Evolutionary conservation across 1,140 invertebrate genomes (phyloP).

Genomic region (Drosophila miranda): DNA sequence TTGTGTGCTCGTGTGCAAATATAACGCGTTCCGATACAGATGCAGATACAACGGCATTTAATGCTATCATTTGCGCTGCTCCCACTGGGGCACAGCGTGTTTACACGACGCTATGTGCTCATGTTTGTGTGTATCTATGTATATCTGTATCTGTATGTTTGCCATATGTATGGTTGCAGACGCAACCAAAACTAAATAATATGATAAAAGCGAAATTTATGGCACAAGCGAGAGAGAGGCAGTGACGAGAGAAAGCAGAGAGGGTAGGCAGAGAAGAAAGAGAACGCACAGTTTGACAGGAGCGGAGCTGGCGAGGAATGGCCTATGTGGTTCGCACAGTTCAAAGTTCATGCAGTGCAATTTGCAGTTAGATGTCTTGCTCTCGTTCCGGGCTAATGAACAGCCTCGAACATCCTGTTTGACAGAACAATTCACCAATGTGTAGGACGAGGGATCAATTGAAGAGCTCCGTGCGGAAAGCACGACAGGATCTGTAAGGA

Average conservation of each 20-base stretch:
- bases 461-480: neutral
- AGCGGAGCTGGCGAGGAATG: conserved; percentile 23
- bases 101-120: neutral
- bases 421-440: neutral
- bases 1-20: neutral
- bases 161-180: conserved; percentile 54
- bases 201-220: conserved; percentile 80
- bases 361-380: conserved; percentile 13
- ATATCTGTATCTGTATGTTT: conserved; percentile 21
- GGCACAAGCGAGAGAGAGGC: conserved; percentile 55
- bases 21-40: neutral
- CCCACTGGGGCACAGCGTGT: conserved; percentile 49
- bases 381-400: conserved; percentile 32
- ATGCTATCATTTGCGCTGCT: conserved; percentile 36
- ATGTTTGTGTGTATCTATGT: conserved; percentile 9
- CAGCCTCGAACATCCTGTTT: conserved; percentile 68
- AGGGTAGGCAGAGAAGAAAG: conserved; percentile 32
- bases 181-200: conserved; percentile 73
- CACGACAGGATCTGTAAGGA: conserved; percentile 13
- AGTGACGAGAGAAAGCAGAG: conserved; percentile 10
- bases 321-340: conserved; percentile 37
- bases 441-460: neutral
- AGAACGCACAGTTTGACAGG: conserved; percentile 21
- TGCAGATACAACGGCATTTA: neutral
- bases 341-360: conserved; percentile 56